A percentile compares a stretch with the other conserved stretches of the same genome.
Evolutionary conservation across 2,797 vertebrate genomes (phyloP).

Genomic region (Yasuhikotakia modesta): DNA sequence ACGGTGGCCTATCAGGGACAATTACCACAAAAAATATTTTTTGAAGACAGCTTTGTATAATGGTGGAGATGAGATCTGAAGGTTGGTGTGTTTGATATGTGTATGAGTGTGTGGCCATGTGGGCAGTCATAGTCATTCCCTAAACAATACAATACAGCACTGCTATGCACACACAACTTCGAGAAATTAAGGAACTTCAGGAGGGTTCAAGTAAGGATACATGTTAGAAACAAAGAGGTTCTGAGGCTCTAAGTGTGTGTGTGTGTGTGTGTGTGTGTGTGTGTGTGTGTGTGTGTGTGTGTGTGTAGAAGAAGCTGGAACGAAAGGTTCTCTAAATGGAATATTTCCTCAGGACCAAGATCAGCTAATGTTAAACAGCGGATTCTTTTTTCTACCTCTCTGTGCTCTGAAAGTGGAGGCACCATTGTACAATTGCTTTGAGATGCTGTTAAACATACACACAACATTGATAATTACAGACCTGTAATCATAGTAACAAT

Average conservation of each 20-base stretch:
- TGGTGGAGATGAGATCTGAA: no score
- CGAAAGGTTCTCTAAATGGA: slow-evolving; percentile 41
- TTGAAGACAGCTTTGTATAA: no score
- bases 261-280: slow-evolving; percentile 22
- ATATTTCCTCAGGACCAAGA: slow-evolving; percentile 43
- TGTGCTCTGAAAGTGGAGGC: no score
- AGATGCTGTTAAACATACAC: no score
- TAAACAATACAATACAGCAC: no score
- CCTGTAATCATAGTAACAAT: background rate
- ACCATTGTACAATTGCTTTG: no score
- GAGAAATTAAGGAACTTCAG: background rate
- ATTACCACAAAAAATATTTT: background rate
- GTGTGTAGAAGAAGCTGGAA: slow-evolving; percentile 2
- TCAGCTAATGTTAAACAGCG: slow-evolving; percentile 21
- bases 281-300: slow-evolving; percentile 30
- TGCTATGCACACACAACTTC: background rate
- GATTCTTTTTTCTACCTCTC: no score
- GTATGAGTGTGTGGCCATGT: no score
- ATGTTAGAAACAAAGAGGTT: background rate
- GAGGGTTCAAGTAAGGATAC: slow-evolving; percentile 11
- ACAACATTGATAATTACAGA: no score
- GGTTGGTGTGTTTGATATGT: no score
- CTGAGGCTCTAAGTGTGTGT: background rate
- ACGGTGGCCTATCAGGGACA: slow-evolving; percentile 80
- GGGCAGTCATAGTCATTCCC: background rate